phyloP scores from a whole-genome alignment of 64 coral and sea anemone species.

The Montipora foliosa region DNA sequence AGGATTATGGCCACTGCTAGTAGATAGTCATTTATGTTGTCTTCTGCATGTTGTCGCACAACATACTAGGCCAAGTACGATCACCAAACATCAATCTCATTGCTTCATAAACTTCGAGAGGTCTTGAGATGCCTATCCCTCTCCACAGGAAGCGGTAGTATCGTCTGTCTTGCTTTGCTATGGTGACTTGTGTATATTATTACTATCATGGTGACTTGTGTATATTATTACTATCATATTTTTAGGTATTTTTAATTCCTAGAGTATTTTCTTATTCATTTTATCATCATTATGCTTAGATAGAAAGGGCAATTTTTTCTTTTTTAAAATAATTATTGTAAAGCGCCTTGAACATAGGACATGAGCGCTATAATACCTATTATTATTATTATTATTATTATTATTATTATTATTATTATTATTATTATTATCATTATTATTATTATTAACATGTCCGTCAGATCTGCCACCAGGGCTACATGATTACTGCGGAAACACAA shows the following conservation, averaged over 20 bases:
- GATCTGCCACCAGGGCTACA: slow-evolving; percentile 37
- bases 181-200: not conserved
- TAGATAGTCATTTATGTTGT: slow-evolving; percentile 10
- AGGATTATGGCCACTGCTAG: slow-evolving; percentile 29
- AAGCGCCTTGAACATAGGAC: too few relatives aligned
- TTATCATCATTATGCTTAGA: too few relatives aligned
- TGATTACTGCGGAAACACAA: slow-evolving; percentile 45
- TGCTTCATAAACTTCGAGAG: slow-evolving; percentile 58
- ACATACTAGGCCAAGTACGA: slow-evolving; percentile 20
- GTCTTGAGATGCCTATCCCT: slow-evolving; percentile 5
- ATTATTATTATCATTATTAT: too few relatives aligned
- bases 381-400: too few relatives aligned
- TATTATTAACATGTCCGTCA: slow-evolving; percentile 52
- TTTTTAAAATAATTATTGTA: too few relatives aligned
- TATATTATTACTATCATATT: too few relatives aligned
- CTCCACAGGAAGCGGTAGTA: slow-evolving; percentile 67
- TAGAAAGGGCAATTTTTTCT: too few relatives aligned
- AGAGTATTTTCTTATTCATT: too few relatives aligned
- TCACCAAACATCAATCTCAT: slow-evolving; percentile 52
- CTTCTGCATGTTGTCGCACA: slow-evolving; percentile 29
- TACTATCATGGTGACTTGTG: too few relatives aligned
- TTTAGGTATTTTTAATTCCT: too few relatives aligned
- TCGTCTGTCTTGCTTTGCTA: slow-evolving; percentile 33
- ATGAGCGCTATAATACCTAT: not conserved
- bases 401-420: not conserved